Conservation (phyloP, 2,797 vertebrate genomes). For the Clarias pachynema region DNA sequence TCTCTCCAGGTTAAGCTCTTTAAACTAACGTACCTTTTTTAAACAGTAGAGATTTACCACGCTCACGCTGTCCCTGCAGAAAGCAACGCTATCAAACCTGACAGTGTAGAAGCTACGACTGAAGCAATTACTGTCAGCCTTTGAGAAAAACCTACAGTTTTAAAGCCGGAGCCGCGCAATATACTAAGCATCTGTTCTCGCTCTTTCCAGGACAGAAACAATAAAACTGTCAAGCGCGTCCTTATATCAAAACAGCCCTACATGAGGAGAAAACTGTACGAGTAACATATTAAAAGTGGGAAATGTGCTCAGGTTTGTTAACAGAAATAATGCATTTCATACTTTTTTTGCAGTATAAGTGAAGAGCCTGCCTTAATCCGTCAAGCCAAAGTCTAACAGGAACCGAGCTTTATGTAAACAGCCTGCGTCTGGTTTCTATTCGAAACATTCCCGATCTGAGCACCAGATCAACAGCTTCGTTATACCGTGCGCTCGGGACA, state of each 20-base stretch:
- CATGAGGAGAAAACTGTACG: background rate
- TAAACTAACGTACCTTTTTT: background rate
- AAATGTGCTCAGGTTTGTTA: background rate
- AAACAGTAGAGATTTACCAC: background rate
- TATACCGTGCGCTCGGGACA: background rate
- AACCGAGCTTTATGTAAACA: background rate
- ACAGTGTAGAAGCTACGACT: background rate
- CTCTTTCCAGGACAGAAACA: background rate
- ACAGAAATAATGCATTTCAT: background rate
- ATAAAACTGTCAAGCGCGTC: background rate
- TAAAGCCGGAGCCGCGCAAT: background rate
- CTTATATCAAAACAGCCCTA: background rate
- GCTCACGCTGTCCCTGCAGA: background rate
- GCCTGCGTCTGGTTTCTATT: conserved; percentile 3
- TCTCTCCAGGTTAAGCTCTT: background rate
- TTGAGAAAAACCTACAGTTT: background rate
- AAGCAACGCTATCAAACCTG: background rate
- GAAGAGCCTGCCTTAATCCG: conserved; percentile 5
- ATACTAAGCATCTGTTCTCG: background rate
- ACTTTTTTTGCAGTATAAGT: background rate
- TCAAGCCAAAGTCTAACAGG: conserved; percentile 2
- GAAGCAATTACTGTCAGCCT: background rate
- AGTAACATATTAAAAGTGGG: background rate
- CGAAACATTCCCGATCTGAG: conserved; percentile 37
- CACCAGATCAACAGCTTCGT: conserved; percentile 31